Evolutionary conservation across 2,888 invertebrate species (phyloP).

Genomic region (Microctonus aethiopoides): DNA sequence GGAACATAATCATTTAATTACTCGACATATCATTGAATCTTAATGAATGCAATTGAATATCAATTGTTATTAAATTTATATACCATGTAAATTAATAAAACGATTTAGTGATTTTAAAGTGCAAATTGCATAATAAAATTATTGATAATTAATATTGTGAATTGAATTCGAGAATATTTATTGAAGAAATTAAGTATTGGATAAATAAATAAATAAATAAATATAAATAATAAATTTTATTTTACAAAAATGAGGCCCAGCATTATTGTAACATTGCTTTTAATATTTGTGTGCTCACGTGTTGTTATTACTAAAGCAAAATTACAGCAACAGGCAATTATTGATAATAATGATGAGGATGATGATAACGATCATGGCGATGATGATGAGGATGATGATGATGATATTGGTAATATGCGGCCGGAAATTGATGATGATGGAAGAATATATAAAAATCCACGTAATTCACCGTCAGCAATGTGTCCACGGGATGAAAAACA

Average conservation of each 20-base stretch:
- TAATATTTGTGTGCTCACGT: constrained; percentile 52
- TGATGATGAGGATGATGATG: constrained; percentile 68
- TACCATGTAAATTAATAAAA: constrained; percentile 13
- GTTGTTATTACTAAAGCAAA: constrained; percentile 59
- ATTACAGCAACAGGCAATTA: constrained; percentile 56
- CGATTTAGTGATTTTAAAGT: background rate
- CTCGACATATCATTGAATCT: constrained; percentile 7
- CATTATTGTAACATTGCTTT: constrained; percentile 48
- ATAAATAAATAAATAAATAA: too few relatives aligned
- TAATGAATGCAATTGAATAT: background rate
- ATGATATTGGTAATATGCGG: constrained; percentile 57
- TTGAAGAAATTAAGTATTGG: too few relatives aligned
- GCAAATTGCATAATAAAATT: background rate
- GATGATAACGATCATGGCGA: constrained; percentile 70
- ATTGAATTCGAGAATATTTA: background rate
- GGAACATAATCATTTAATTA: constrained; percentile 1
- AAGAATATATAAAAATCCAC: constrained; percentile 86
- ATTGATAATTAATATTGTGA: background rate
- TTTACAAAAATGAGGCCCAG: constrained; percentile 56
- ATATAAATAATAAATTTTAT: too few relatives aligned
- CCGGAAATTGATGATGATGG: constrained; percentile 82
- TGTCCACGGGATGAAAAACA: constrained; percentile 90
- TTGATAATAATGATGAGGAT: constrained; percentile 68
- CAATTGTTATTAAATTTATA: background rate
- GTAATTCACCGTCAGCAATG: constrained; percentile 86